A percentile compares a stretch with the other conserved stretches of the same genome.
These are phyloP conservation scores for Seriola aureovittata DNA, from an alignment of 2,113 vertebrate genomes.

Conservation along the genomic window DNA sequence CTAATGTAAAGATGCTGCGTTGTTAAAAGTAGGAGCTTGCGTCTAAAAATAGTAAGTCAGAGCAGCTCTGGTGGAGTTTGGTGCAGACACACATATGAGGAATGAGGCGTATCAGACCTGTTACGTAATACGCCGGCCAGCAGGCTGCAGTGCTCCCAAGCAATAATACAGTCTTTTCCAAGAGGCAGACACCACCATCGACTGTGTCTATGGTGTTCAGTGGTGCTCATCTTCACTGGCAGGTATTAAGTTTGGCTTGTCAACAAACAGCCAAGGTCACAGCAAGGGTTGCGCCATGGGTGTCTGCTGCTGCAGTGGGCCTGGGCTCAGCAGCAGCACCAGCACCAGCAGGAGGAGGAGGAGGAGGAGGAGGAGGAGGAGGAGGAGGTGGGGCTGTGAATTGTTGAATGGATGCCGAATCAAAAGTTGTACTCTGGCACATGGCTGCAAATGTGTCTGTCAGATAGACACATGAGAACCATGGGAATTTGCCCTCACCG, in stretches of 20 bases:
- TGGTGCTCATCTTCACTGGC: background rate
- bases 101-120: slow-evolving; percentile 33
- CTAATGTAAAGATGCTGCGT: background rate
- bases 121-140: slow-evolving; percentile 51
- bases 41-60: slow-evolving; percentile 8
- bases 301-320: slow-evolving; percentile 46
- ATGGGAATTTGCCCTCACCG: background rate
- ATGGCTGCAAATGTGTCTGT: slow-evolving; percentile 28
- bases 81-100: slow-evolving; percentile 44
- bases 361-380: background rate
- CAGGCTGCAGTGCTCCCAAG: slow-evolving; percentile 17
- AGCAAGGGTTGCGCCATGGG: slow-evolving; percentile 53
- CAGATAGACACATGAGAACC: background rate
- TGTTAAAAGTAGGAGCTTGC: background rate
- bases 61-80: slow-evolving; percentile 25
- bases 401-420: slow-evolving; percentile 51
- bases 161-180: too few relatives aligned
- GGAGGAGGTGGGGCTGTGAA: slow-evolving; percentile 37
- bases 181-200: background rate
- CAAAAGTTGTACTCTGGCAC: slow-evolving; percentile 42
- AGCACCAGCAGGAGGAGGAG: too few relatives aligned
- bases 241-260: slow-evolving; percentile 1
- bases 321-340: slow-evolving; percentile 30
- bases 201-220: background rate
- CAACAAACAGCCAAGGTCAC: slow-evolving; percentile 63